A percentile compares a stretch with the other conserved stretches of the same genome.
These are phyloP conservation scores for Teleogryllus occipitalis DNA, from an alignment of 1,140 invertebrate genomes.

Conservation along the genomic window DNA sequence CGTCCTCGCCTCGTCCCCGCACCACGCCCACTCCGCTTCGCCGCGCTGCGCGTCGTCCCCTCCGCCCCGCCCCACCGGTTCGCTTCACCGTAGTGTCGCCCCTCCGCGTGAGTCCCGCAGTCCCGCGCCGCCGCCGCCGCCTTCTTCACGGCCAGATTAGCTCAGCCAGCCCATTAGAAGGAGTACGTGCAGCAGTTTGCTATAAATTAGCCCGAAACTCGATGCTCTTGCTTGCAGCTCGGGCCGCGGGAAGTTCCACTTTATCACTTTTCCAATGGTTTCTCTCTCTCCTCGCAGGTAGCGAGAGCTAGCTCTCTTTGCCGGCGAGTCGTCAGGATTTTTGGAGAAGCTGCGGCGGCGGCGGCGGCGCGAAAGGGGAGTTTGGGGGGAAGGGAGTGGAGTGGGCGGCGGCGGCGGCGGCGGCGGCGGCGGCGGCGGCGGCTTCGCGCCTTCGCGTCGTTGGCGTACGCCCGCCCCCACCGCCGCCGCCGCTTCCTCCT, in stretches of 20 bases:
- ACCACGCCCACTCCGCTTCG: too few relatives aligned
- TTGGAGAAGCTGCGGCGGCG: too few relatives aligned
- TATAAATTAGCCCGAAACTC: neutral
- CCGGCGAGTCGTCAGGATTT: too few relatives aligned
- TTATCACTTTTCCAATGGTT: conserved; percentile 18
- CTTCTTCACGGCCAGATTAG: neutral
- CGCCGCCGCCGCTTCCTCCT: neutral
- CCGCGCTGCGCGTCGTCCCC: neutral
- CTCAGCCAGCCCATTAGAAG: neutral
- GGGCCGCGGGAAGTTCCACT: neutral
- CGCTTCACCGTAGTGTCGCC: neutral
- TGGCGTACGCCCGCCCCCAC: neutral
- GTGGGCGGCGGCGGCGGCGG: too few relatives aligned
- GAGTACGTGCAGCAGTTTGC: neutral
- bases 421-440: too few relatives aligned
- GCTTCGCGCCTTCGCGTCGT: too few relatives aligned
- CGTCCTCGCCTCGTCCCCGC: too few relatives aligned
- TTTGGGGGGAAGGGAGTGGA: too few relatives aligned
- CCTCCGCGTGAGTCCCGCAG: neutral
- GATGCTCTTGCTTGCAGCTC: neutral
- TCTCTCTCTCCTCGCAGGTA: neutral
- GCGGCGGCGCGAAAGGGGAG: too few relatives aligned
- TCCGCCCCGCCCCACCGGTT: neutral
- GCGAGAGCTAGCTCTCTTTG: neutral
- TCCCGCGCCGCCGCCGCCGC: neutral